A percentile compares a stretch with the other conserved stretches of the same genome.
Evolutionary conservation across 1,140 invertebrate genomes (phyloP).

Genomic region (Halesus radiatus): DNA sequence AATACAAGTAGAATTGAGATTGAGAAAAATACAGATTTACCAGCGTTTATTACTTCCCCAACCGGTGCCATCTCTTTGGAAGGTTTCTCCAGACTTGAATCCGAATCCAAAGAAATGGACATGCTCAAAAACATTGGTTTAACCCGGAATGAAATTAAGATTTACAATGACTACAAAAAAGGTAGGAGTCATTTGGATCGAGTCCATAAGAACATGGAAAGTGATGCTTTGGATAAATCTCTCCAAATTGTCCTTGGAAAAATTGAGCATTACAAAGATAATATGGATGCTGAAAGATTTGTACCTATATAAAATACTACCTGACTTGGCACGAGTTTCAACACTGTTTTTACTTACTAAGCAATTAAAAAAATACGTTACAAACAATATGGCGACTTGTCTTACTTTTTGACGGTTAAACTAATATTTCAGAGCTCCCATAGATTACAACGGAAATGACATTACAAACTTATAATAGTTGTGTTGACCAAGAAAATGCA

Average conservation of each 20-base stretch:
- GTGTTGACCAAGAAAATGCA: too few relatives aligned
- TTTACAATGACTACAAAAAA: conserved; percentile 49
- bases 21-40: too few relatives aligned
- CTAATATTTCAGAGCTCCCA: too few relatives aligned
- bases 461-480: too few relatives aligned
- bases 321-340: neutral
- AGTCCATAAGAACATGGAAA: conserved; percentile 51
- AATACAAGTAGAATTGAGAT: too few relatives aligned
- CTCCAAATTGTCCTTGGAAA: conserved; percentile 41
- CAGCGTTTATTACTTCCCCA: neutral
- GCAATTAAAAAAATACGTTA: neutral
- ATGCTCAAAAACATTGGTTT: conserved; percentile 42
- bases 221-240: conserved; percentile 31
- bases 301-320: neutral
- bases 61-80: conserved; percentile 40
- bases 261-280: neutral
- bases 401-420: too few relatives aligned
- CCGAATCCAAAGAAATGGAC: conserved; percentile 27
- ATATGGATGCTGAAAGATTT: neutral
- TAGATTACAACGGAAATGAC: too few relatives aligned
- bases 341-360: neutral
- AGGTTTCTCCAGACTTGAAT: conserved; percentile 38
- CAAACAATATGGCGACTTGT: neutral
- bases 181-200: conserved; percentile 37
- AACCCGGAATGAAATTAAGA: conserved; percentile 48